Evolutionary conservation across 2,113 vertebrate genomes (phyloP).

Genomic region (Spea multiplicata): DNA sequence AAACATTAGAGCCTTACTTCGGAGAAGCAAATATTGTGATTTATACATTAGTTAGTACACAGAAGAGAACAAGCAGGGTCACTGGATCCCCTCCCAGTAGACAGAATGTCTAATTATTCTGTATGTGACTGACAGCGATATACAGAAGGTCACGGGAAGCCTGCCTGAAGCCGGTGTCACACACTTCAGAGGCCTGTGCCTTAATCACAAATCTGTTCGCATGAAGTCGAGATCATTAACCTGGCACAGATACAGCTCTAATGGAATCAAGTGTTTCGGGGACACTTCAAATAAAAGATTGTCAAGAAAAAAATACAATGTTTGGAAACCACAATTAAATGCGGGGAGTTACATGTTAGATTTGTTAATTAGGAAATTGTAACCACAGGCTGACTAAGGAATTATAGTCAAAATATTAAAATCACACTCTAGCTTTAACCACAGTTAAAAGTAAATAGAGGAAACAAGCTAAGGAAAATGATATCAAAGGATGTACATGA

Average conservation of each 20-base stretch:
- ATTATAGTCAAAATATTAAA: neutral
- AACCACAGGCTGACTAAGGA: neutral
- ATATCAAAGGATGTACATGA: too few species aligned
- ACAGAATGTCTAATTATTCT: too few species aligned
- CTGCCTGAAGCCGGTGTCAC: neutral
- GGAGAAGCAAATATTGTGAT: too few species aligned
- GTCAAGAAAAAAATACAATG: neutral
- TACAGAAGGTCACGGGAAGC: conserved; percentile 2
- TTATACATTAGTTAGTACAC: too few species aligned
- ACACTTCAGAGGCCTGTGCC: neutral
- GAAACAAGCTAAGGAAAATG: too few species aligned
- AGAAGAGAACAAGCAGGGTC: too few species aligned
- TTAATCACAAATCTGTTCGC: neutral
- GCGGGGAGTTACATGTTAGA: neutral
- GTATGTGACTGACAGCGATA: neutral
- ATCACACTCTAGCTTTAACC: too few species aligned
- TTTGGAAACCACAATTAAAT: neutral
- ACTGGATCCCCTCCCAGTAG: too few species aligned
- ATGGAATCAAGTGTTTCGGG: neutral
- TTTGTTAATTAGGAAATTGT: neutral
- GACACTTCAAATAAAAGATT: neutral
- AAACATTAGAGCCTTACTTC: too few species aligned
- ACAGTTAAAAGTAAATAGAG: too few species aligned
- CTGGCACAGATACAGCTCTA: neutral
- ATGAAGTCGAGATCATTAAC: neutral